These are phyloP conservation scores for Prochilodus magdalenae DNA, from an alignment of 2,113 vertebrate species.

Conservation along the genomic window DNA sequence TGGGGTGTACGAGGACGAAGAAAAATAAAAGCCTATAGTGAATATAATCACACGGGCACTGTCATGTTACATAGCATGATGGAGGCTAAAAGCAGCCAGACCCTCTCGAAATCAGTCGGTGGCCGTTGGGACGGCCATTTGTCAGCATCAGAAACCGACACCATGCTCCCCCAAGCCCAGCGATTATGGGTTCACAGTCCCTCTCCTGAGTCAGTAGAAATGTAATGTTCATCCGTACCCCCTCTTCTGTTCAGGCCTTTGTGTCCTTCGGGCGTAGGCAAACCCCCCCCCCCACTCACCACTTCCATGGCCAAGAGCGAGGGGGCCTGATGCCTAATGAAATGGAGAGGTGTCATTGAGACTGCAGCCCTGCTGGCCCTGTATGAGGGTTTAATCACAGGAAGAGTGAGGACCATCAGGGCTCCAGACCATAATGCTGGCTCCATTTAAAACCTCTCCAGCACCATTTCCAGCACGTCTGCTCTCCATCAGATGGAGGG, in stretches of 20 bases:
- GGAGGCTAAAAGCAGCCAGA: neutral
- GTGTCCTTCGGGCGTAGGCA: neutral
- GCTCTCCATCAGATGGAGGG: constrained; percentile 9
- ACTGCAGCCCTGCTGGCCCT: constrained; percentile 4
- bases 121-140: neutral
- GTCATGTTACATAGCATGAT: neutral
- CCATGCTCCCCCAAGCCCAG: neutral
- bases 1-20: too few relatives aligned
- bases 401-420: neutral
- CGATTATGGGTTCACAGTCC: neutral
- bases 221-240: neutral
- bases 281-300: neutral
- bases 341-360: constrained; percentile 41
- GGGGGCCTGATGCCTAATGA: constrained; percentile 13
- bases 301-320: neutral
- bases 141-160: neutral
- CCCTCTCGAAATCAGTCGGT: neutral
- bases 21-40: too few relatives aligned
- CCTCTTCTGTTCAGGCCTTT: neutral
- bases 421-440: constrained; percentile 37
- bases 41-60: too few relatives aligned
- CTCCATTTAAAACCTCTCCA: constrained; percentile 35
- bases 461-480: constrained; percentile 33
- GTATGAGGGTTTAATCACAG: constrained; percentile 43
- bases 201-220: constrained; percentile 1